Conservation (phyloP, 2,797 vertebrate genomes). For the Lagodon rhomboides region DNA sequence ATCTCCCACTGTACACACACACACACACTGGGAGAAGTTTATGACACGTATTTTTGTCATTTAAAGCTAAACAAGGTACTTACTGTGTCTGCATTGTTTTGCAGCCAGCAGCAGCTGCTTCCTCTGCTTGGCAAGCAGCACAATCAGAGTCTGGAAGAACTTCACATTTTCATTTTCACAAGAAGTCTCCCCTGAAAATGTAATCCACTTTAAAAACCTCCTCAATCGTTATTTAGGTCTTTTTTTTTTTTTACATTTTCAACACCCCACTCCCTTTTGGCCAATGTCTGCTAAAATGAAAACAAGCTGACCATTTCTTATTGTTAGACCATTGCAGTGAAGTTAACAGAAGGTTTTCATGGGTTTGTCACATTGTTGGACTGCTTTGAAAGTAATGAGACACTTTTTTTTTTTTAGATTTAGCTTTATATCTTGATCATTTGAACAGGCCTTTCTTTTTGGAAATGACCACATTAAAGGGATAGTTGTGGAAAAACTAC, state of each 20-base stretch:
- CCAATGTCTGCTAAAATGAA: neutral
- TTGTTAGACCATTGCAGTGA: neutral
- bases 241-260: conserved; percentile 18
- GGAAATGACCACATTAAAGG: neutral
- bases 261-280: neutral
- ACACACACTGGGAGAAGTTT: conserved; percentile 47
- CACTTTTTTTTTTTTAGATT: neutral
- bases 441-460: neutral
- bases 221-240: conserved; percentile 12
- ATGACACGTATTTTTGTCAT: conserved; percentile 78
- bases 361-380: conserved; percentile 1
- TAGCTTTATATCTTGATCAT: neutral
- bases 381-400: conserved; percentile 13
- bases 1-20: conserved; percentile 24
- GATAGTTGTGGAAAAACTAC: neutral
- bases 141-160: conserved; percentile 67
- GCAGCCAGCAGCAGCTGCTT: conserved; percentile 76
- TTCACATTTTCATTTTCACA: conserved; percentile 46
- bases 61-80: conserved; percentile 76
- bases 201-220: conserved; percentile 28
- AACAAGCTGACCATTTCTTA: neutral
- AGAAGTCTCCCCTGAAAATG: conserved; percentile 33
- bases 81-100: conserved; percentile 79
- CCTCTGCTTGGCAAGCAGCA: conserved; percentile 72
- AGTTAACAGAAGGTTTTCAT: neutral